Conservation (phyloP, 1,140 invertebrate species). For the Aphis craccivora region DNA sequence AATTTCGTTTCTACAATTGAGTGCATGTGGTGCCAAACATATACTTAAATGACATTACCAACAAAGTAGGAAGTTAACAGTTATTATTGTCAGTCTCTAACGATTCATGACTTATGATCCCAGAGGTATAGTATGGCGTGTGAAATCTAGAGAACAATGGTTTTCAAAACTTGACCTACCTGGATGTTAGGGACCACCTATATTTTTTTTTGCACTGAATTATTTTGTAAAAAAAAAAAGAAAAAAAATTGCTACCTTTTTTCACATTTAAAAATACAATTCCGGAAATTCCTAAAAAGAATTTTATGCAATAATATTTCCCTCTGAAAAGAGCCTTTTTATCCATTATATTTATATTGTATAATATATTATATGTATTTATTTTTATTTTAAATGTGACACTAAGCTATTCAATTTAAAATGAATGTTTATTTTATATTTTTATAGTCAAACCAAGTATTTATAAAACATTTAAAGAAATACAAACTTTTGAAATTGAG, state of each 20-base stretch:
- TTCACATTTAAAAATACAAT: not conserved
- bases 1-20: conserved; percentile 4
- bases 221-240: conserved; percentile 28
- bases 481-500: not conserved
- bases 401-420: conserved; percentile 8
- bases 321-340: not conserved
- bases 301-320: not conserved
- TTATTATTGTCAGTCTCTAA: conserved; percentile 46
- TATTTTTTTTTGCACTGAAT: not conserved
- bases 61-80: conserved; percentile 41
- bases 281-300: not conserved
- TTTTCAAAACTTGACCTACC: conserved; percentile 21
- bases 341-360: not conserved
- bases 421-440: not conserved
- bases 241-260: conserved; percentile 7
- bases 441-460: not conserved
- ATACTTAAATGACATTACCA: conserved; percentile 40
- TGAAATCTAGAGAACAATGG: conserved; percentile 41
- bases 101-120: conserved; percentile 46
- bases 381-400: not conserved
- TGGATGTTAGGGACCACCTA: conserved; percentile 19
- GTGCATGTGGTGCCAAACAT: conserved; percentile 24
- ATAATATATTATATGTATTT: not conserved
- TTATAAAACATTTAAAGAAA: not conserved
- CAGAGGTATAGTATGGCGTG: not conserved